Conservation (phyloP, 92 coral and sea anemone species). For the Anthopleura xanthogrammica region DNA sequence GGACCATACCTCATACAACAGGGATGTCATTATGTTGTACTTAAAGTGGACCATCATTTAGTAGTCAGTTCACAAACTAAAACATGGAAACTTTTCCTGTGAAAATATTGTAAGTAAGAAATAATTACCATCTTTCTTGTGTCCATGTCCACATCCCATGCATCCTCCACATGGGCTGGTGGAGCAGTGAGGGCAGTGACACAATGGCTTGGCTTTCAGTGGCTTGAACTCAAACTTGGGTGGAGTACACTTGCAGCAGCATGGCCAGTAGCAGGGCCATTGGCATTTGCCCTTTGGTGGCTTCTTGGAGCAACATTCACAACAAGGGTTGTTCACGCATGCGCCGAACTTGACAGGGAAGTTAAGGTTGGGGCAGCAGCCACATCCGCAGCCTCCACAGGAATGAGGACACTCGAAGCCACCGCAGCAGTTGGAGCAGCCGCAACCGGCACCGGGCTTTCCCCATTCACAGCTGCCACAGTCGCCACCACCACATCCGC, state of each 20-base stretch:
- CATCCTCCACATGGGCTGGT: conserved; percentile 43
- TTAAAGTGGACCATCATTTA: not conserved
- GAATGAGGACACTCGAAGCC: conserved; percentile 73
- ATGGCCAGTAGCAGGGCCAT: conserved; percentile 98
- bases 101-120: not conserved
- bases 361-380: conserved; percentile 80
- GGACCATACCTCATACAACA: not conserved
- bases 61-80: not conserved
- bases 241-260: conserved; percentile 92
- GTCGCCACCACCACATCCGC: conserved; percentile 61
- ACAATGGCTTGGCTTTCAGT: conserved; percentile 81
- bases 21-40: not conserved
- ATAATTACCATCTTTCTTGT: conserved; percentile 32
- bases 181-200: conserved; percentile 74
- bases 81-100: not conserved
- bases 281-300: conserved; percentile 90
- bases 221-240: conserved; percentile 87
- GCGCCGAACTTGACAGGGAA: conserved; percentile 81
- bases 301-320: conserved; percentile 80
- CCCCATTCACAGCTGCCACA: conserved; percentile 57
- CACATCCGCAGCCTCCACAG: conserved; percentile 80
- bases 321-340: conserved; percentile 77
- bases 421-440: conserved; percentile 82
- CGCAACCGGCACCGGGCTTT: conserved; percentile 63
- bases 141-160: conserved; percentile 55